Base-by-base conservation (phyloP, 2,113 vertebrate species). In the Labrus mixtus region DNA sequence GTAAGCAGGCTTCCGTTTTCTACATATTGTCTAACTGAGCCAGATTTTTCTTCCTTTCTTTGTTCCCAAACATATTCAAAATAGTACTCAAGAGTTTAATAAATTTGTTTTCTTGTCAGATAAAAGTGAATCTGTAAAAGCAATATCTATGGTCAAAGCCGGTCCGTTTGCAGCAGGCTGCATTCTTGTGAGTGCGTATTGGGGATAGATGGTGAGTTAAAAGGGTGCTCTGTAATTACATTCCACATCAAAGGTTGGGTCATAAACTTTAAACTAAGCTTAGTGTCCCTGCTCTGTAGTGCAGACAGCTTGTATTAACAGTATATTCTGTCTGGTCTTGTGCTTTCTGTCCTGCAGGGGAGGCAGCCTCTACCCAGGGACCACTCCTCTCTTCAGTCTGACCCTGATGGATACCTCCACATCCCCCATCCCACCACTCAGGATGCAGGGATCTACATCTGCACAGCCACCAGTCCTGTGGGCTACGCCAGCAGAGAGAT, bases 401-500 rank as follows among this genome's bases (percentile, higher is more conserved):
- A 83, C 46, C 59, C 74, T 0, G 63, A 95, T 0, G 96, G 97
- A 56, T 80, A 94, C 80, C 94, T 98, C 78, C 86, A 93, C 88
- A 95, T 98, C 61, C 23, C 77, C 29, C 92, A 58, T 0, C 85
- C 96, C 0, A 91, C 94, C 0, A 20, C 82, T 0, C 91, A 22
- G 9, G 95, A 98, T 0, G 81, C 93, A 1, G 97, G 96, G 23
- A 83, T 94, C 76, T 99, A 97, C 22, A 85, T 96, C 79, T 99
- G 97, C 92, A 98, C 95, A 0, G 96, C 96, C 60, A 95, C 94
- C 88, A 99, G 96, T 0, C 5, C 90, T 0, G 96, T 94, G 53
- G 97, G 97, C 23, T 95, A 94, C 75, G 92, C 96, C 72, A 97
- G 94, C 87, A 86, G 77, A 68, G 96, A 97, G 90, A 89, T 95